Evolutionary conservation across 2,113 vertebrate genomes (phyloP).

Genomic region (Cottus gobio): DNA sequence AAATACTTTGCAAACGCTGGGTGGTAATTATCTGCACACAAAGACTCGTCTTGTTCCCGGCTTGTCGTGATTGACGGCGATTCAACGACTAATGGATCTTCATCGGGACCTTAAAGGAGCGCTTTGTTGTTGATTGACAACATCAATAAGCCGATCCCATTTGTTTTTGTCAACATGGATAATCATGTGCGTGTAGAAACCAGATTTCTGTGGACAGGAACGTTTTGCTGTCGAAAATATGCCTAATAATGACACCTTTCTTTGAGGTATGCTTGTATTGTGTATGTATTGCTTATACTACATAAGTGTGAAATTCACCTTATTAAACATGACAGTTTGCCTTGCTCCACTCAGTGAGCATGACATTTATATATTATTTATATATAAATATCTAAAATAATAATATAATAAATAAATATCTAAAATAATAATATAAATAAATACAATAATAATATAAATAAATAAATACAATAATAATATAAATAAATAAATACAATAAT

Average conservation of each 20-base stretch:
- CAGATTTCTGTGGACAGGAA: not conserved
- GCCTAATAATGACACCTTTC: not conserved
- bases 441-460: too few relatives aligned
- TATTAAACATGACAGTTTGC: not conserved
- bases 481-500: too few relatives aligned
- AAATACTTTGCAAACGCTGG: not conserved
- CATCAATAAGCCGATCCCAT: not conserved
- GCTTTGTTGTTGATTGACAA: not conserved
- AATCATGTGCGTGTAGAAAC: not conserved
- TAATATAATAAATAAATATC: too few relatives aligned
- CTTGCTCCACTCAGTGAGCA: not conserved
- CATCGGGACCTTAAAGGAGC: not conserved
- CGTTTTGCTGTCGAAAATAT: not conserved
- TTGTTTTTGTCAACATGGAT: not conserved
- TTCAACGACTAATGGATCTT: not conserved
- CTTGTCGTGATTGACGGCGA: not conserved
- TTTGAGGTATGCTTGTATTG: not conserved
- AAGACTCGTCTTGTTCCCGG: not conserved
- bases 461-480: too few relatives aligned
- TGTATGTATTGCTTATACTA: not conserved
- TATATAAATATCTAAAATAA: too few relatives aligned
- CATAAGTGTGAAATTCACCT: not conserved
- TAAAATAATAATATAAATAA: too few relatives aligned
- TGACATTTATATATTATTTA: too few relatives aligned
- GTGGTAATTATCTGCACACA: not conserved